Evolutionary conservation across 2,888 invertebrate species (phyloP), one percentile per base, ranked within the genome.

Genomic region (Drosophila ustulata): DNA sequence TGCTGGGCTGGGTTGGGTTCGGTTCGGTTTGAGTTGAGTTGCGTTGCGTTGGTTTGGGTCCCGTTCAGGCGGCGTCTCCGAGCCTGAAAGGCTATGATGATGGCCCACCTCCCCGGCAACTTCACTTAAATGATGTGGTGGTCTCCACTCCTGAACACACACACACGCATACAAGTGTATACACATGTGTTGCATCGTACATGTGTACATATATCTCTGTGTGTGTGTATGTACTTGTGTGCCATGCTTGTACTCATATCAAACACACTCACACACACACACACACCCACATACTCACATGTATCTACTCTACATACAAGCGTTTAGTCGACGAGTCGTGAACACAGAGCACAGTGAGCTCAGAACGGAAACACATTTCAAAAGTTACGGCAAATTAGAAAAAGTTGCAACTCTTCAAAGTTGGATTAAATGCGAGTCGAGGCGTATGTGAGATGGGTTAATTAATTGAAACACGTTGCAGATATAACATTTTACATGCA

Each of bases 121-220:
- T 75, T 75, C 75, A 77, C 72, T 75, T 75, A 77, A 75, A 77
- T 77, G 77, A 72, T 62, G 71, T 76, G 77, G 64, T 64, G 72
- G 77, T 61, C 61, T 64, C 56, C 63, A 63, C 66, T 56, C 52
- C 46, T 61, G 18, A 5, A 51, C 49, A 49, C 56, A 49, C 49
- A 50, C 49, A 26, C 32, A 55, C 39, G 13, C 9, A 39, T n/a
- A 37, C 18, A 41, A 18, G 13, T 34, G 23, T 18, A 68, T 32
- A 56, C 58, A 58, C 49, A 39, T 58, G 46, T 57, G 57, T 57
- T 41, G 56, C 49, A 74, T 67, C 56, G 51, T 66, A 51, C 59
- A 55, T 53, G 50, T 51, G 37, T 52, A 49, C 51, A 62, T 62
- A 34, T 45, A 62, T 62, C 28, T 45, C 26, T 56, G 52, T 46